Base-by-base conservation (phyloP, 2,888 invertebrate genomes). In the Busseola fusca region DNA sequence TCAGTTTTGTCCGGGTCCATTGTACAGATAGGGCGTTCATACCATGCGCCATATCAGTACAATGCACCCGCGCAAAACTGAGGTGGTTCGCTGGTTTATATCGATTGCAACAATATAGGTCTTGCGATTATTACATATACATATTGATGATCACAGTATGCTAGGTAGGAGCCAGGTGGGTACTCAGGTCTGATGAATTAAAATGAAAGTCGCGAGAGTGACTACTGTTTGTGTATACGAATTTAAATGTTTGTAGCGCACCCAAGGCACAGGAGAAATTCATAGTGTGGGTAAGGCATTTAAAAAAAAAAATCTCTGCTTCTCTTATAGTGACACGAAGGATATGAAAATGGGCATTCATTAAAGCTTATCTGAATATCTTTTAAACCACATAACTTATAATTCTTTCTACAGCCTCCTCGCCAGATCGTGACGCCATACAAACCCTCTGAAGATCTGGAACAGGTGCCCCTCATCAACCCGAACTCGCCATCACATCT, bases 351-450 rank as follows among this genome's bases (percentile, higher is more conserved):
- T 21, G 27, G 4, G 7, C 60, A 14, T 45, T 27, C 2, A 5
- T 45, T 9, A 9, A 21, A 21, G 4, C n/a, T 64, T 12, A 34
- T 9, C 30, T 12, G 6, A 12, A 3, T 34, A 25, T 34, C 56
- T 64, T 54, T 9, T 48, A 48, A 48, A 18, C n/a, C 12, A 16
- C 34, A 27, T 57, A 27, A 69, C 9, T 52, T 16, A 12, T 42
- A 37, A 52, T 96, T 97, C 97, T 91, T 59, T 25, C 97, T 21
- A 78, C 97, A 98, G 93, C 97, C 98, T 74, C 99, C 99, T 45
- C 97, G 98, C 45, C 98, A 99, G 94, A 97, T 98, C 34, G 98
- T 98, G 50, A 97, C 98, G 14, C 98, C 98, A 2, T 98, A 98
- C 92, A 98, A 98, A 87, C 98, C 98, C 0, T 98, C 98, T 27